A percentile compares a stretch with the other conserved stretches of the same genome.
Evolutionary conservation across 2,888 invertebrate species (phyloP).

Genomic region (Panorpa germanica): DNA sequence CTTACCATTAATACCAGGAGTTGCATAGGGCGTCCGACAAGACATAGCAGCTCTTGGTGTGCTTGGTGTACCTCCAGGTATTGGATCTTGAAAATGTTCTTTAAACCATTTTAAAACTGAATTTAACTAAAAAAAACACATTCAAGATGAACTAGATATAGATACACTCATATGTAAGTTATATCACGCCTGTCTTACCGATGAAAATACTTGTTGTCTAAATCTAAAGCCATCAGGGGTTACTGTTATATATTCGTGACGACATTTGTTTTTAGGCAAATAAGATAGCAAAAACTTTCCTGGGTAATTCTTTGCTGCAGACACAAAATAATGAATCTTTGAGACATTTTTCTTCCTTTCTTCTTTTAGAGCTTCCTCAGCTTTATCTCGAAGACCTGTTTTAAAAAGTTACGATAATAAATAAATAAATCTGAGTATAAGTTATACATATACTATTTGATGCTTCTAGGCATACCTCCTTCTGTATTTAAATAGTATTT

Average conservation of each 20-base stretch:
- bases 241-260: conserved; percentile 85
- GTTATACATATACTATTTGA: no score
- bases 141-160: no score
- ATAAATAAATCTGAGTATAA: no score
- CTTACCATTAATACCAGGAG: conserved; percentile 18
- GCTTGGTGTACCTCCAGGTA: conserved; percentile 53
- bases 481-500: conserved; percentile 72
- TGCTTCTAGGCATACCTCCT: conserved; percentile 56
- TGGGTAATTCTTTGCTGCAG: conserved; percentile 68
- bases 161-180: no score
- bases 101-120: conserved; percentile 91
- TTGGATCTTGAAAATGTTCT: conserved; percentile 87
- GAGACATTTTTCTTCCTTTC: conserved; percentile 76
- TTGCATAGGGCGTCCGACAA: conserved; percentile 15
- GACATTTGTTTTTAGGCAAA: conserved; percentile 62
- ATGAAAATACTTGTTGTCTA: conserved; percentile 72
- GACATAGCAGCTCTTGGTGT: conserved; percentile 42
- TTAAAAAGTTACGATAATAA: no score
- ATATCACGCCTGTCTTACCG: conserved; percentile 41
- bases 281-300: conserved; percentile 92
- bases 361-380: conserved; percentile 71
- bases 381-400: conserved; percentile 75
- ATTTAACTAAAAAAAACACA: no score
- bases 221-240: conserved; percentile 87
- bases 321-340: conserved; percentile 77